phyloP scores from a whole-genome alignment of 2,797 vertebrate genomes.

The Acanthurus lineatus region DNA sequence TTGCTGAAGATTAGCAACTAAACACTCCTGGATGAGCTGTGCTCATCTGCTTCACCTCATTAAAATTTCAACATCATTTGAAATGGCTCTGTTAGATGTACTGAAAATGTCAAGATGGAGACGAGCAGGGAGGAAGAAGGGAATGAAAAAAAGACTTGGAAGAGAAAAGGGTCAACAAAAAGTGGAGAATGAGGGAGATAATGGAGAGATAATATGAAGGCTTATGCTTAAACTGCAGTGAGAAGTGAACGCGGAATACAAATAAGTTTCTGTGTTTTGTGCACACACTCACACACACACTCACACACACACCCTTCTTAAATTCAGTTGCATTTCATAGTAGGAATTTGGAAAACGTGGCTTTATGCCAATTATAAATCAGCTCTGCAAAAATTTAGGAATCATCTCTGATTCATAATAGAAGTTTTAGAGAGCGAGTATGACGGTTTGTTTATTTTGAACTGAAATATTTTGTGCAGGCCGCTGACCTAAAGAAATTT shows the following conservation, averaged over 20 bases:
- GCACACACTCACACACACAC: background rate
- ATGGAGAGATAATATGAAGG: conserved; percentile 20
- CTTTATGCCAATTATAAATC: background rate
- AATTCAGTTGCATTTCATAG: background rate
- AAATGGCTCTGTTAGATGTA: conserved; percentile 7
- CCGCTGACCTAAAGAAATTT: conserved; percentile 7
- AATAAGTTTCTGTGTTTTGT: too few species aligned
- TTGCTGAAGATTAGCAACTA: conserved; percentile 39
- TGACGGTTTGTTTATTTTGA: background rate
- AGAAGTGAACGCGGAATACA: conserved; percentile 16
- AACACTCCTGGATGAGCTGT: conserved; percentile 37
- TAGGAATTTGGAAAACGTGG: conserved; percentile 9
- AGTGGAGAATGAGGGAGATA: background rate
- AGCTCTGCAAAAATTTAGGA: background rate
- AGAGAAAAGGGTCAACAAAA: conserved; percentile 8
- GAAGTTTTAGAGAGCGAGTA: background rate
- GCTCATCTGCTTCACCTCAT: conserved; percentile 56
- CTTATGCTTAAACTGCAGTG: conserved; percentile 11
- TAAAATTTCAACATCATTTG: conserved; percentile 57
- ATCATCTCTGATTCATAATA: background rate
- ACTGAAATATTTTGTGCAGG: background rate
- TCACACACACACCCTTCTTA: background rate
- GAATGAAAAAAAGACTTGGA: background rate
- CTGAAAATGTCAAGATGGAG: conserved; percentile 28
- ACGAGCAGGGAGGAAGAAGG: background rate